A percentile compares a stretch with the other conserved stretches of the same genome.
Conservation (phyloP, 2,113 vertebrate species). For the Tichodroma muraria region DNA sequence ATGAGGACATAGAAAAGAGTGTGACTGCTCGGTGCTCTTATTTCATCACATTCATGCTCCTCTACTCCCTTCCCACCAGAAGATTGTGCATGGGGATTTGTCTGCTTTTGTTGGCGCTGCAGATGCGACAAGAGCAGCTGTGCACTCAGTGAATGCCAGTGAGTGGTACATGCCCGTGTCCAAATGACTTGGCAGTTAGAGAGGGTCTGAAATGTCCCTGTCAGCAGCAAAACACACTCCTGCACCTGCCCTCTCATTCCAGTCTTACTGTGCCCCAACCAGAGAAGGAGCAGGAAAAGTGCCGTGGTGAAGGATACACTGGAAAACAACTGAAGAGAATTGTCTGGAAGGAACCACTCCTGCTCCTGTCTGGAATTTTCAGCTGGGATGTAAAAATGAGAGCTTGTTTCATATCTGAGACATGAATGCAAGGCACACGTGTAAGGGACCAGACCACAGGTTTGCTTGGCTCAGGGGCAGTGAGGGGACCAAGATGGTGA, state of each 20-base stretch:
- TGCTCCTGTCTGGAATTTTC: background rate
- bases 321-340: background rate
- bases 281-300: background rate
- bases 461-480: background rate
- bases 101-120: background rate
- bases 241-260: background rate
- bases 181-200: background rate
- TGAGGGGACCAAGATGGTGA: rapidly evolving
- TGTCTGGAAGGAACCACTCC: background rate
- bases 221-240: background rate
- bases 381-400: background rate
- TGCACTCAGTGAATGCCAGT: rapidly evolving
- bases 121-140: background rate
- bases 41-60: background rate
- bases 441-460: background rate
- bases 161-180: rapidly evolving
- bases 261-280: background rate
- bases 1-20: background rate
- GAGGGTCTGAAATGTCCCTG: background rate
- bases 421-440: rapidly evolving
- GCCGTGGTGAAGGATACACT: background rate
- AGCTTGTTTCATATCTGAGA: background rate
- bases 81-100: background rate
- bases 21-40: background rate
- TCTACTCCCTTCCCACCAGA: background rate